These are phyloP conservation scores for Strix aluco DNA, from an alignment of 2,113 vertebrate species.

Conservation along the genomic window DNA sequence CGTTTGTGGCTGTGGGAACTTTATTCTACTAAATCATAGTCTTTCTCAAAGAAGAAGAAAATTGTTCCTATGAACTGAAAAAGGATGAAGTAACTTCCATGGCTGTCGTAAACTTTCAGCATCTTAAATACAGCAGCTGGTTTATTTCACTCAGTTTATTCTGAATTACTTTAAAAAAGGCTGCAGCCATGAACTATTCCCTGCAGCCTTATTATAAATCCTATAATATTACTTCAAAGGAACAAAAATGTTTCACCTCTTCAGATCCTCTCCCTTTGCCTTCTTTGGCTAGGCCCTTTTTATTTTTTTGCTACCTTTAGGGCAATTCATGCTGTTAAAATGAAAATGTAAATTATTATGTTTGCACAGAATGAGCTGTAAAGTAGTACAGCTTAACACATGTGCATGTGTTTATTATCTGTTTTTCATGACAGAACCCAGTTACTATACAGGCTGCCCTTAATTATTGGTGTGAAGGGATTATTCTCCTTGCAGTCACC, in stretches of 20 bases:
- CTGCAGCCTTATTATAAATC: conserved; percentile 77
- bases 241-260: conserved; percentile 75
- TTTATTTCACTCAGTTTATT: conserved; percentile 77
- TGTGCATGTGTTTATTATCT: conserved; percentile 84
- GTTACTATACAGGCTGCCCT: conserved; percentile 71
- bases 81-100: conserved; percentile 48
- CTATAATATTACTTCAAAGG: conserved; percentile 81
- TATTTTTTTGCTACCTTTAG: conserved; percentile 72
- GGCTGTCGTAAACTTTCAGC: conserved; percentile 65
- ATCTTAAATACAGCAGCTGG: conserved; percentile 68
- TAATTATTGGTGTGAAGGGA: conserved; percentile 82
- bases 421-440: conserved; percentile 77
- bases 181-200: conserved; percentile 71
- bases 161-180: conserved; percentile 73
- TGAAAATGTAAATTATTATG: conserved; percentile 78
- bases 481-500: conserved; percentile 70
- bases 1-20: background rate
- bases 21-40: conserved; percentile 1
- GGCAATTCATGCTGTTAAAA: conserved; percentile 77
- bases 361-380: conserved; percentile 81
- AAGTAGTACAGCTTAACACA: conserved; percentile 81
- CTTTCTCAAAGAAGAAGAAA: conserved; percentile 6
- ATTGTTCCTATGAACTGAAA: background rate
- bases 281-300: conserved; percentile 61
- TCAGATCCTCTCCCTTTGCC: conserved; percentile 72